phyloP scores from a whole-genome alignment of 2,888 invertebrate genomes.

The Aleiodes testaceus region DNA sequence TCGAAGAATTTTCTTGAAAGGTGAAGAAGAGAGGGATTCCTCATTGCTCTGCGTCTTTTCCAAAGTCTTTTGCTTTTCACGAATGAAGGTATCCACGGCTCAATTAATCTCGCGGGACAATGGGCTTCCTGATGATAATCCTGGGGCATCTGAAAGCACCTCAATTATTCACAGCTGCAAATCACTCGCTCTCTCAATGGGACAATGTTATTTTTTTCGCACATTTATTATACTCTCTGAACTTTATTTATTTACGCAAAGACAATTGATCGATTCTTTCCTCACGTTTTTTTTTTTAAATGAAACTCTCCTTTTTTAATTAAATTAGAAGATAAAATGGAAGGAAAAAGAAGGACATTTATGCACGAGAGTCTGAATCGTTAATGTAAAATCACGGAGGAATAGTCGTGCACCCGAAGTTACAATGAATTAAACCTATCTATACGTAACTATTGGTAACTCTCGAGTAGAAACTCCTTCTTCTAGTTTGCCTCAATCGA shows the following conservation, averaged over 20 bases:
- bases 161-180: slow-evolving; percentile 43
- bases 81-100: slow-evolving; percentile 7
- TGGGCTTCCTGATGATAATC: slow-evolving; percentile 33
- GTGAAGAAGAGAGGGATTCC: slow-evolving; percentile 27
- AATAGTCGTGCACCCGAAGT: slow-evolving; percentile 51
- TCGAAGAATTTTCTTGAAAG: slow-evolving; percentile 43
- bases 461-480: slow-evolving; percentile 9
- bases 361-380: slow-evolving; percentile 2
- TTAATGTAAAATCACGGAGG: slow-evolving; percentile 12
- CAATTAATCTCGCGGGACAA: slow-evolving; percentile 40
- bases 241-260: slow-evolving; percentile 19
- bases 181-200: slow-evolving; percentile 25
- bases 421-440: slow-evolving; percentile 62
- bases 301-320: neutral
- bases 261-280: slow-evolving; percentile 7
- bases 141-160: slow-evolving; percentile 28
- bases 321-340: neutral
- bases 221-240: neutral
- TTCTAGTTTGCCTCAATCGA: slow-evolving; percentile 32
- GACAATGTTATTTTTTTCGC: slow-evolving; percentile 10
- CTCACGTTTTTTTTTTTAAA: neutral
- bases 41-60: slow-evolving; percentile 14
- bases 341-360: slow-evolving; percentile 1
- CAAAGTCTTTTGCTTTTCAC: slow-evolving; percentile 25
- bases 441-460: slow-evolving; percentile 45